Conservation (phyloP, 2,797 vertebrate genomes). For the Tinamus major region DNA sequence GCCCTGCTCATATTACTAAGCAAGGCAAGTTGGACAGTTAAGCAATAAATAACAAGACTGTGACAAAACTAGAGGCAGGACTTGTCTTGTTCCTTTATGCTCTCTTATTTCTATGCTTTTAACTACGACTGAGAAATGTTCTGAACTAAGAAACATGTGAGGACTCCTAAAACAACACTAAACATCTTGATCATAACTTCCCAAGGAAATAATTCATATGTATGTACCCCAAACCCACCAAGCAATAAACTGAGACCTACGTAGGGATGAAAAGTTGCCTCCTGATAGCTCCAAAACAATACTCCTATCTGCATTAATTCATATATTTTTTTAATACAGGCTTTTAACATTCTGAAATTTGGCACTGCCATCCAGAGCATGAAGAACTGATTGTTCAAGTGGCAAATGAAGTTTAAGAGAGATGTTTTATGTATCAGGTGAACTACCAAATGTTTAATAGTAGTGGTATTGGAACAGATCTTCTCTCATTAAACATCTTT, state of each 20-base stretch:
- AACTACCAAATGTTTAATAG: not conserved
- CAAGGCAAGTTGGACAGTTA: not conserved
- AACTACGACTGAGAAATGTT: not conserved
- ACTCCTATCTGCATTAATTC: not conserved
- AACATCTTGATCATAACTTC: not conserved
- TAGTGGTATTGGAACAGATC: not conserved
- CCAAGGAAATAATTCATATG: not conserved
- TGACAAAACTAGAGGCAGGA: not conserved
- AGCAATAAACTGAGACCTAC: not conserved
- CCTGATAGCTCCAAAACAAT: not conserved
- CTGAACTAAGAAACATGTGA: not conserved
- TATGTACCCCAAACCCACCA: not conserved
- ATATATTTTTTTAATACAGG: not conserved
- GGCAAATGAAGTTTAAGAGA: not conserved
- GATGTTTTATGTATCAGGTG: not conserved
- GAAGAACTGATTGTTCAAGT: not conserved
- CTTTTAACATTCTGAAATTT: not conserved
- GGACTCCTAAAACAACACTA: not conserved
- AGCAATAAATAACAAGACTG: not conserved
- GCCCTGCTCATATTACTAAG: not conserved
- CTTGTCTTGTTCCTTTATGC: not conserved
- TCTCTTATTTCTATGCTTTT: not conserved
- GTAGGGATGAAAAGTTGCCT: not conserved
- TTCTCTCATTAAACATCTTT: not conserved
- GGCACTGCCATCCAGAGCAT: not conserved